phyloP scores from a whole-genome alignment of 2,797 vertebrate species.

The Poecilia picta region DNA sequence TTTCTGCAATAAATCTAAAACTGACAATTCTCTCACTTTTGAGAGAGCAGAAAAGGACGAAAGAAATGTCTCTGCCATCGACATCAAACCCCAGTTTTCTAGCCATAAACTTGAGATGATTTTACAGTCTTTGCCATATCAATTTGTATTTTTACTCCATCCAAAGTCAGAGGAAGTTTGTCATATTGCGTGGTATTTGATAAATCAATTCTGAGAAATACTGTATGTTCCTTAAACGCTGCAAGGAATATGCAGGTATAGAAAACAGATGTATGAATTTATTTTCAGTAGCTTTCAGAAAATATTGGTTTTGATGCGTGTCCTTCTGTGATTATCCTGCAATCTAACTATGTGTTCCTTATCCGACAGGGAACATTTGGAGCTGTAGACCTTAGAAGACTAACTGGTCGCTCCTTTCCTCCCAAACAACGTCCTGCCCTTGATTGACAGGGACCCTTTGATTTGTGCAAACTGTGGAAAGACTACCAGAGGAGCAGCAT shows the following conservation, averaged over 20 bases:
- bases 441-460: constrained; percentile 72
- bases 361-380: constrained; percentile 41
- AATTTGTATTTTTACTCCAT: neutral
- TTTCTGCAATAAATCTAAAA: neutral
- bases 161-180: neutral
- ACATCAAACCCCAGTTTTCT: neutral
- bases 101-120: neutral
- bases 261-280: neutral
- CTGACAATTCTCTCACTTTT: neutral
- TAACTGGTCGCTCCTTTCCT: constrained; percentile 70
- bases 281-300: constrained; percentile 12
- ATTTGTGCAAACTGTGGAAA: constrained; percentile 73
- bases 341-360: constrained; percentile 38
- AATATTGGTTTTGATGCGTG: neutral
- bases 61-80: neutral
- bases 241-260: neutral
- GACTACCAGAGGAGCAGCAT: constrained; percentile 74
- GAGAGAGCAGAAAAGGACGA: neutral
- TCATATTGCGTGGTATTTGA: neutral
- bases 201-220: neutral
- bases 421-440: constrained; percentile 66
- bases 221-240: neutral
- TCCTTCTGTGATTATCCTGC: constrained; percentile 30
- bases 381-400: constrained; percentile 49
- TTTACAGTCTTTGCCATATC: neutral